These are phyloP conservation scores for Euclidia mi DNA, from an alignment of 2,888 invertebrate genomes.

Conservation along the genomic window DNA sequence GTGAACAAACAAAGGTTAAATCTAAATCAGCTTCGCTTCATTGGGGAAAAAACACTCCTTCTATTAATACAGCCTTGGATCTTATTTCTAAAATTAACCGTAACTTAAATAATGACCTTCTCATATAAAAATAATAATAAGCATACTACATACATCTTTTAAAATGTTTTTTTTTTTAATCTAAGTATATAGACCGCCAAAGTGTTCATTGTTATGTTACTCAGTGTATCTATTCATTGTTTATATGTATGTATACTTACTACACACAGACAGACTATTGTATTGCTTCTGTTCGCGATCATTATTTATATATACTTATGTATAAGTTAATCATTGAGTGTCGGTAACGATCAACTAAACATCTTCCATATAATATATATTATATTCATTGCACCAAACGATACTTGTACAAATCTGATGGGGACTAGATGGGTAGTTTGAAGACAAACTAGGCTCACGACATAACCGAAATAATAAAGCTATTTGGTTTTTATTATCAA, in stretches of 20 bases:
- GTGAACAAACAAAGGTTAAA: constrained; percentile 65
- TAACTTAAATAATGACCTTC: constrained; percentile 88
- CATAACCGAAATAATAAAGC: constrained; percentile 24
- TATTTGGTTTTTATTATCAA: constrained; percentile 48
- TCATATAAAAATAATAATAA: constrained; percentile 87
- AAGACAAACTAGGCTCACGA: constrained; percentile 39
- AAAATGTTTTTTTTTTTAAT: constrained; percentile 72
- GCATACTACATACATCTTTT: constrained; percentile 73
- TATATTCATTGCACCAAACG: constrained; percentile 58
- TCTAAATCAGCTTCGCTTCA: constrained; percentile 62
- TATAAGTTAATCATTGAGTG: constrained; percentile 32
- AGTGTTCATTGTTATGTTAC: constrained; percentile 69
- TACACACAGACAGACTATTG: constrained; percentile 51
- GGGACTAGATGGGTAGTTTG: constrained; percentile 58
- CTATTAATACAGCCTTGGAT: constrained; percentile 89
- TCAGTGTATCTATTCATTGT: constrained; percentile 49
- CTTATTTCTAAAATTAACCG: constrained; percentile 84
- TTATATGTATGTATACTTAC: too few relatives aligned
- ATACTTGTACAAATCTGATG: constrained; percentile 42
- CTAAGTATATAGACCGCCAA: constrained; percentile 88
- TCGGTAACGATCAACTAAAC: constrained; percentile 39
- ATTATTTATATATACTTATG: constrained; percentile 33
- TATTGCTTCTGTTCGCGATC: constrained; percentile 51
- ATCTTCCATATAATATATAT: constrained; percentile 40
- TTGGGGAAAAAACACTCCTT: constrained; percentile 82